These are phyloP conservation scores for Metopolophium dirhodum DNA, from an alignment of 1,140 invertebrate genomes.

Conservation along the genomic window DNA sequence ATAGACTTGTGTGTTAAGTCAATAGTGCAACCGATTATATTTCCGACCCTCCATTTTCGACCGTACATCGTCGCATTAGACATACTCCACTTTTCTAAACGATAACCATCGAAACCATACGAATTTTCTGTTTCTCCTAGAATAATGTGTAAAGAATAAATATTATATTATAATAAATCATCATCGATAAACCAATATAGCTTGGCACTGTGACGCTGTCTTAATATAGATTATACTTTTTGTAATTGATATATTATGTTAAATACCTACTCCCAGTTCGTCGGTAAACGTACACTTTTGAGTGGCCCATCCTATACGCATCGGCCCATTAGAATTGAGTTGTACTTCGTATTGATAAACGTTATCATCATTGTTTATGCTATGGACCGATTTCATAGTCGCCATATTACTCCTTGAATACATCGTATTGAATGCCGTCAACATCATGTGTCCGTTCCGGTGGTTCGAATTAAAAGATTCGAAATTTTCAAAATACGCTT, in stretches of 20 bases:
- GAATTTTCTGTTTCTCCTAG: slow-evolving; percentile 33
- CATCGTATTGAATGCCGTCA: background rate
- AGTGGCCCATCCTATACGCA: slow-evolving; percentile 36
- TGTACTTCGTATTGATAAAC: slow-evolving; percentile 44
- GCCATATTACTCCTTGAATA: background rate
- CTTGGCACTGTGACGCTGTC: background rate
- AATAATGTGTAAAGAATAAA: background rate
- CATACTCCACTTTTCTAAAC: background rate
- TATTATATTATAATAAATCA: background rate
- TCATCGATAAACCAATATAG: background rate
- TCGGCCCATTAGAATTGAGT: background rate
- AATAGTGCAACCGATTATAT: slow-evolving; percentile 35
- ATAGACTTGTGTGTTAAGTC: background rate
- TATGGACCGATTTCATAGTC: background rate
- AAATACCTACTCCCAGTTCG: slow-evolving; percentile 10
- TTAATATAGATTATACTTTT: background rate
- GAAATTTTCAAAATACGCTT: background rate
- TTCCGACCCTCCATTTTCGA: slow-evolving; percentile 31
- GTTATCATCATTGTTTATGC: background rate
- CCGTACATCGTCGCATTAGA: background rate
- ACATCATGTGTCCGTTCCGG: background rate
- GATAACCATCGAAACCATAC: slow-evolving; percentile 36
- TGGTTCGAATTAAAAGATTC: background rate
- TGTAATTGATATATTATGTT: background rate
- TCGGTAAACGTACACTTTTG: background rate